Evolutionary conservation across 1,140 invertebrate species (phyloP).

Genomic region (Drosophila albomicans): DNA sequence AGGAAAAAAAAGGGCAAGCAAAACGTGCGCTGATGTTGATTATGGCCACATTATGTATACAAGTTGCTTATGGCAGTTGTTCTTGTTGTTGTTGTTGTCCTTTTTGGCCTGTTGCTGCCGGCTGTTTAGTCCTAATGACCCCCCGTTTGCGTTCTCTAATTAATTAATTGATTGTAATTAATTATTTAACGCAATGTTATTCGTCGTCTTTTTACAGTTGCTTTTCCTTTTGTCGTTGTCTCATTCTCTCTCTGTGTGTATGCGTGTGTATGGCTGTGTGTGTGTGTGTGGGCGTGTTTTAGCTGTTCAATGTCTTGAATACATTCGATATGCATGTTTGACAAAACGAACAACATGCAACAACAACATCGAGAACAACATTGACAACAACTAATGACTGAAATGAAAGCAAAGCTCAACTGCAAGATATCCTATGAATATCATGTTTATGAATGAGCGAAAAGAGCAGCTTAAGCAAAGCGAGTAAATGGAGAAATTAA

Average conservation of each 20-base stretch:
- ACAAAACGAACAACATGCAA: constrained; percentile 29
- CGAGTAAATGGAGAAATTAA: neutral
- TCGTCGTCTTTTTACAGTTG: constrained; percentile 54
- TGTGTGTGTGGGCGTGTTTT: neutral
- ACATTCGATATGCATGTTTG: constrained; percentile 38
- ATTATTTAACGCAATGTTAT: constrained; percentile 80
- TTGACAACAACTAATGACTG: constrained; percentile 9
- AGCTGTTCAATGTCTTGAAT: neutral
- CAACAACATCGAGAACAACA: constrained; percentile 8
- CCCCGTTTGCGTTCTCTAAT: constrained; percentile 71
- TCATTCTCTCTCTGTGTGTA: constrained; percentile 15
- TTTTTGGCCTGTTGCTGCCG: constrained; percentile 44
- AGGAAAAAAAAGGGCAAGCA: constrained; percentile 29
- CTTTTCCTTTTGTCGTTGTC: constrained; percentile 15
- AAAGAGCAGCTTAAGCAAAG: neutral
- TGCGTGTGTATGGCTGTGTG: neutral
- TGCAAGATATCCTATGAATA: constrained; percentile 8
- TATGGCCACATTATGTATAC: constrained; percentile 76
- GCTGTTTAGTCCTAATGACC: constrained; percentile 75
- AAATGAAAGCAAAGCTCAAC: constrained; percentile 7
- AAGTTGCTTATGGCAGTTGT: constrained; percentile 64
- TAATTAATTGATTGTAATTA: constrained; percentile 84
- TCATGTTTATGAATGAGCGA: neutral
- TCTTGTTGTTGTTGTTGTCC: constrained; percentile 42
- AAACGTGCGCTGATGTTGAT: constrained; percentile 64